Evolutionary conservation across 2,888 invertebrate species (phyloP).

Genomic region (Lomographa bimaculata): DNA sequence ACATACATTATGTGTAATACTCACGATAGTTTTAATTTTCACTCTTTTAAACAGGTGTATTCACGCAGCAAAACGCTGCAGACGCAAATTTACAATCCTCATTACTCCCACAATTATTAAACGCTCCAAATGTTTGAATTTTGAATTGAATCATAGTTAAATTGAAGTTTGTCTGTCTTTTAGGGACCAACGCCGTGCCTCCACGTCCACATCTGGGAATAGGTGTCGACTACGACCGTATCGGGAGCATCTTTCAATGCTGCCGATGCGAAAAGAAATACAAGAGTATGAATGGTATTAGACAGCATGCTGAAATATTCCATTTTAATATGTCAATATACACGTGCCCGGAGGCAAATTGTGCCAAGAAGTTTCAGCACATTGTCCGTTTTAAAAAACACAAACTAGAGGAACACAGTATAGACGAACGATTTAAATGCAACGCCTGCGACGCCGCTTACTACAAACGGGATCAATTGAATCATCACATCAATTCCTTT

Average conservation of each 20-base stretch:
- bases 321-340: background rate
- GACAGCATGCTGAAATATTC: background rate
- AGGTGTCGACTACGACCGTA: background rate
- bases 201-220: background rate
- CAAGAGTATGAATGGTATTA: background rate
- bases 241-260: background rate
- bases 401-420: conserved; percentile 54
- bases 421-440: conserved; percentile 63
- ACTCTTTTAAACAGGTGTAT: too few species aligned
- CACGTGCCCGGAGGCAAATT: background rate
- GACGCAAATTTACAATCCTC: too few species aligned
- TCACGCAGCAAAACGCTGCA: too few species aligned
- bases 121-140: too few species aligned
- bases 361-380: background rate
- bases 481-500: conserved; percentile 61
- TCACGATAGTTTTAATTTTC: too few species aligned
- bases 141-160: background rate
- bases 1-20: too few species aligned
- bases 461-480: conserved; percentile 53
- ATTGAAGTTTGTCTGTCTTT: background rate
- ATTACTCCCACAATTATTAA: too few species aligned
- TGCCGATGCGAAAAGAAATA: background rate
- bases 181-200: background rate
- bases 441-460: conserved; percentile 62
- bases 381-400: conserved; percentile 31